Evolutionary conservation across 2,888 invertebrate genomes (phyloP), one percentile per base, ranked within the genome.

Genomic region (Drosophila kokeensis): DNA sequence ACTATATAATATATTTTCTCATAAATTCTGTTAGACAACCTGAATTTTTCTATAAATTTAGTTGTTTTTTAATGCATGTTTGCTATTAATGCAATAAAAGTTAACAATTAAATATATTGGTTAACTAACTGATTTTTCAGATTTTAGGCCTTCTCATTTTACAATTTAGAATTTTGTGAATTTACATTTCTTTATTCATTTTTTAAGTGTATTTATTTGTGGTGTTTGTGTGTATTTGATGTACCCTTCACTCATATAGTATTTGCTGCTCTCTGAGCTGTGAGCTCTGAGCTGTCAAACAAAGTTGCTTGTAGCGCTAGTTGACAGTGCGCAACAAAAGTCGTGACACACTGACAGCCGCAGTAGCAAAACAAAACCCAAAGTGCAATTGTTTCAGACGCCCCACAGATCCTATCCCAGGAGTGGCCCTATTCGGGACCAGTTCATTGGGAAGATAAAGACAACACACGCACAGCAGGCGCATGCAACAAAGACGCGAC

Each of bases 311-410:
- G 67, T 78, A 76, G 62, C 69, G 60, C 61, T 70, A 75, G 89
- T 69, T 84, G 89, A 84, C 84, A 87, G 76, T 40, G 68, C 82
- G 73, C 87, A 79, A 87, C 84, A 86, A 87, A 87, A 87, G 84
- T 89, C 80, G 73, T 88, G 83, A 82, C 83, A 82, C 71, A 68
- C 69, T 75, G 75, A 71, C 81, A 81, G 70, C 64, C 64, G 64
- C 77, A 69, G 49, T 45, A 67, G 50, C 70, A 82, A 73, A 69
- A 67, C 59, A 73, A 82, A 83, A 70, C 73, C 72, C 89, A 84
- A 84, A 81, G 88, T 86, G 69, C 81, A 81, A 69, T 78, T 78
- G 81, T 67, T 72, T 65, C 80, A 68, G 69, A 29, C 71, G 50
- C 59, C 63, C 69, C 61, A 34, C 52, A 45, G 68, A 40, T 68